phyloP scores from a whole-genome alignment of 2,888 invertebrate species.

The Tetrapedia diversipes region DNA sequence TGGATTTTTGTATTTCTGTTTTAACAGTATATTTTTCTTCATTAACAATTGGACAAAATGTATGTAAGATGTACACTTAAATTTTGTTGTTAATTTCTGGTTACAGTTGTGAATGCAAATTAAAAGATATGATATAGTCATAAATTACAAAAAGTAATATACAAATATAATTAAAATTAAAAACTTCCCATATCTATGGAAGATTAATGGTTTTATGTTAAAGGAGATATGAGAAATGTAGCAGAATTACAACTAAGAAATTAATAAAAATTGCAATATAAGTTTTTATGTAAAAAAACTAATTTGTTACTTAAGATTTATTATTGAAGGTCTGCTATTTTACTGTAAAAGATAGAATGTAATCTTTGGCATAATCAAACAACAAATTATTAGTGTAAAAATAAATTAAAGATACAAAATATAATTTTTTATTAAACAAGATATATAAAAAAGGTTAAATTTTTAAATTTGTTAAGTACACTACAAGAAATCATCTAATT shows the following conservation, averaged over 20 bases:
- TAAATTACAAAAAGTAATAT: background rate
- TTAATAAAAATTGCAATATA: background rate
- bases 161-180: background rate
- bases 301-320: no score
- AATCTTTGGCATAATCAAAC: constrained; percentile 7
- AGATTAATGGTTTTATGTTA: no score
- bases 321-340: background rate
- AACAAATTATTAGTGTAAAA: background rate
- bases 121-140: constrained; percentile 2
- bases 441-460: background rate
- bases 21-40: constrained; percentile 68
- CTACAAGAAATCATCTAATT: background rate
- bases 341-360: constrained; percentile 1
- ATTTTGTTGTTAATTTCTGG: background rate
- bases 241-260: background rate
- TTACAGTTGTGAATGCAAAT: constrained; percentile 26
- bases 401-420: constrained; percentile 11
- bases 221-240: no score
- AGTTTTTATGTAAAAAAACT: background rate
- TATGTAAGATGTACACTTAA: constrained; percentile 5
- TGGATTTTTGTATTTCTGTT: constrained; percentile 31
- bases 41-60: constrained; percentile 64
- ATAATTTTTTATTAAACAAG: constrained; percentile 11
- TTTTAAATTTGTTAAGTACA: background rate
- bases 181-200: no score